These are phyloP conservation scores for Helicolenus hilgendorfi DNA, from an alignment of 2,797 vertebrate genomes.

Conservation along the genomic window DNA sequence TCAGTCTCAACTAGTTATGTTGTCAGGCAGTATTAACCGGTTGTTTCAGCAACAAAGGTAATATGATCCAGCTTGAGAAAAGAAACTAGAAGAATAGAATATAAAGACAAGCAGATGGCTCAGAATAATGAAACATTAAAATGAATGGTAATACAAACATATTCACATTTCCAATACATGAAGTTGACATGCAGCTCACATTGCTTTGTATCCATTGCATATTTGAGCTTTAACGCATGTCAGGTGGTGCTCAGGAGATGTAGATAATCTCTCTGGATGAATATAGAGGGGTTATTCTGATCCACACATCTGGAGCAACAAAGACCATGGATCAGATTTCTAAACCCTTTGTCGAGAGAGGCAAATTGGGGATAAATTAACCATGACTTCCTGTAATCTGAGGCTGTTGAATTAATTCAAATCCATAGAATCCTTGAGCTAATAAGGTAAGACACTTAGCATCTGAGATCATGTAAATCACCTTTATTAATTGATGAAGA, in stretches of 20 bases:
- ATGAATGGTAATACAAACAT: background rate
- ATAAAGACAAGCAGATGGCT: background rate
- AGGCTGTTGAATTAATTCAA: background rate
- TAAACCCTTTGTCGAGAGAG: background rate
- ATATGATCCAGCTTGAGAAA: background rate
- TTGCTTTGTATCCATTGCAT: background rate
- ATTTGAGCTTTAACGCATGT: conserved; percentile 20
- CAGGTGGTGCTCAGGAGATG: conserved; percentile 7
- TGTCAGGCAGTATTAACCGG: background rate
- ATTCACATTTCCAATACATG: background rate
- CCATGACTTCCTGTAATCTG: background rate
- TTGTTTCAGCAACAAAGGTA: background rate
- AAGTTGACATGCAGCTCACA: background rate
- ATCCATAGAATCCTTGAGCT: background rate
- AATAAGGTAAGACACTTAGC: background rate
- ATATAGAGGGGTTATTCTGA: conserved; percentile 6
- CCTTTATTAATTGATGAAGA: background rate
- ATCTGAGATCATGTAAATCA: background rate
- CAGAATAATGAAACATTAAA: background rate
- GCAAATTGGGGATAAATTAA: conserved; percentile 12
- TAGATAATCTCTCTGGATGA: conserved; percentile 42
- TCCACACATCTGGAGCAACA: conserved; percentile 54
- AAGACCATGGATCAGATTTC: conserved; percentile 36
- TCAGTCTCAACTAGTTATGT: background rate
- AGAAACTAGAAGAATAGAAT: background rate